phyloP scores from a whole-genome alignment of 2,797 vertebrate species.

The Borostomias antarcticus region DNA sequence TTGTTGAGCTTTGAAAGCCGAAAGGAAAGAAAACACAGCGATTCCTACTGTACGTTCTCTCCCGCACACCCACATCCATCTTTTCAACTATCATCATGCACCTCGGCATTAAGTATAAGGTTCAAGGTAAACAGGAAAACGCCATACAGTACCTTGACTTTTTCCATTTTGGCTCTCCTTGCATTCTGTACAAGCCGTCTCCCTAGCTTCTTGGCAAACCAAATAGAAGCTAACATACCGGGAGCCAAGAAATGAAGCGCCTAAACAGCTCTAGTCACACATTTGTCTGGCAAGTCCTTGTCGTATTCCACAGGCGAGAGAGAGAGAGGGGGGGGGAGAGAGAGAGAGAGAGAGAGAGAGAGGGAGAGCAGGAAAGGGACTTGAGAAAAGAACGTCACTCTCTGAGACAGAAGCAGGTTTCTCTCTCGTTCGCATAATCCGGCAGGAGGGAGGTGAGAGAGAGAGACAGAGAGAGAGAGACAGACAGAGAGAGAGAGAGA shows the following conservation, averaged over 20 bases:
- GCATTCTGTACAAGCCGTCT: conserved; percentile 93
- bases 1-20: neutral
- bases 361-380: neutral
- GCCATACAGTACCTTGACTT: conserved; percentile 85
- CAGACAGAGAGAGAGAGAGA: neutral
- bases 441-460: neutral
- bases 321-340: conserved; percentile 9
- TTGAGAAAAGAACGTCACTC: neutral
- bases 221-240: conserved; percentile 94
- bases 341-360: neutral
- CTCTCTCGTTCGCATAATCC: neutral
- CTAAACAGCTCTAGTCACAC: conserved; percentile 63
- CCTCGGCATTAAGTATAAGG: neutral
- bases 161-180: conserved; percentile 91
- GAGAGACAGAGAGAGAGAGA: conserved; percentile 3
- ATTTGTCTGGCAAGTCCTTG: conserved; percentile 53
- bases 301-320: conserved; percentile 54
- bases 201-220: conserved; percentile 98
- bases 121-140: neutral
- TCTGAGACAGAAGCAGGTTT: neutral
- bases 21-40: neutral
- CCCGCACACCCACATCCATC: too few relatives aligned
- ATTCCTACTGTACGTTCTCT: too few relatives aligned
- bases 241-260: conserved; percentile 44
- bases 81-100: too few relatives aligned